Conservation (phyloP, 2,113 vertebrate species). For the Marcusenius ussheri region DNA sequence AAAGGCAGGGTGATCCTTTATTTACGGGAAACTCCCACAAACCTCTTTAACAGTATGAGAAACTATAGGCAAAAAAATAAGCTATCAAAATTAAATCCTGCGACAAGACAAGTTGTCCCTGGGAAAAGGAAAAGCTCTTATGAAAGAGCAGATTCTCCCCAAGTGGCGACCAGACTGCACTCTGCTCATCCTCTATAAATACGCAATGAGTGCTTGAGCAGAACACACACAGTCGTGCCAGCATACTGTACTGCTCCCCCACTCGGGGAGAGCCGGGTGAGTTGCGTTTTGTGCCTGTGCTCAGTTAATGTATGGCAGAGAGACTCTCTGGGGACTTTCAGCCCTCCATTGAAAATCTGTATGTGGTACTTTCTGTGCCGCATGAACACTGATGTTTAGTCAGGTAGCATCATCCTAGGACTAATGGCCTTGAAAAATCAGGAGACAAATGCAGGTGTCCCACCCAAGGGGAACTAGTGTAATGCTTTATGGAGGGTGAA, state of each 20-base stretch:
- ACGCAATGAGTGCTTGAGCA: conserved; percentile 18
- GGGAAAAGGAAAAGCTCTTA: background rate
- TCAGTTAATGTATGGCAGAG: conserved; percentile 7
- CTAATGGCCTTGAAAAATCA: background rate
- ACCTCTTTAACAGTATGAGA: background rate
- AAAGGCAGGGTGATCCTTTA: background rate
- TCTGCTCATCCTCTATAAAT: conserved; percentile 30
- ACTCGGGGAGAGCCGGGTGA: background rate
- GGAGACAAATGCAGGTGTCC: background rate
- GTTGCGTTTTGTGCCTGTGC: conserved; percentile 1
- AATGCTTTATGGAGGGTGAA: background rate
- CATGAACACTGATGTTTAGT: background rate
- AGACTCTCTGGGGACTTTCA: background rate
- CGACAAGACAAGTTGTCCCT: background rate
- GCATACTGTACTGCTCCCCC: background rate
- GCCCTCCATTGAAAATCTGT: background rate
- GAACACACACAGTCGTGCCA: conserved; percentile 13
- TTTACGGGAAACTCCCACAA: background rate
- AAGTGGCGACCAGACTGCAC: background rate
- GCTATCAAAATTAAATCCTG: background rate
- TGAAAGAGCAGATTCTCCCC: background rate
- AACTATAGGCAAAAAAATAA: background rate
- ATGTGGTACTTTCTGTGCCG: background rate
- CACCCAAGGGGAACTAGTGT: background rate
- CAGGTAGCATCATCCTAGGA: background rate